Base-by-base conservation (phyloP, 1,140 invertebrate genomes). In the Drosophila equinoxialis region DNA sequence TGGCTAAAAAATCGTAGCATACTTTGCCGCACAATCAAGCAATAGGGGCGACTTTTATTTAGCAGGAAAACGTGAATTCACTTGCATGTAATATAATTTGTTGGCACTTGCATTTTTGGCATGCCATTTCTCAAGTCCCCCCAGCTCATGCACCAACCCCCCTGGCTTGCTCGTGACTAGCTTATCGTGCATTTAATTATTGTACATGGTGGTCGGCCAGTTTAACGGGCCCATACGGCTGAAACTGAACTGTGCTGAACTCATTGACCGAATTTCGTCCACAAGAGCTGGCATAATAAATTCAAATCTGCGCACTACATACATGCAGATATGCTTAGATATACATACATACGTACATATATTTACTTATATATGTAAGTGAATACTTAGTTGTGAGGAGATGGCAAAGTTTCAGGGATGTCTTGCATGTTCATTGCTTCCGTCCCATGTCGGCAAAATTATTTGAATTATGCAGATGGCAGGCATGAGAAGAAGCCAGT, bases 401-500 rank as follows among this genome's bases (percentile, higher is more conserved):
- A 30, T 41, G 54, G 23, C 37, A 26, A 35, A n/a, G 17, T 30
- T 35, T 35, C 3, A 6, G n/a, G 42, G 14, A 26, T 57, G 55
- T 20, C 54, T 67, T 60, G 77, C 74, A 74, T 79, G 76, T 75
- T 78, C 76, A 78, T 62, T 75, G 64, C 76, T 58, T 74, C 64
- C 72, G 67, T 75, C 68, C 65, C 60, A 62, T 77, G 77, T 79
- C 73, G 68, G 62, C 48, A 54, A 35, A 81, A 67, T 76, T 74
- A 79, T 71, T 86, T 86, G 75, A 86, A 86, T 79, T 86, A 85
- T 76, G 79, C 71, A 79, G 67, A 51, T 23, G 45, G 4, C 74
- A 78, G 68, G 65, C 35, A 37, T 37, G 7, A 77, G 10, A 48
- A 60, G 39, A 48, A 30, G 41, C 45, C 20, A 20, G 54, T 57